phyloP scores from a whole-genome alignment of 2,113 vertebrate genomes.

The Entosphenus tridentatus region DNA sequence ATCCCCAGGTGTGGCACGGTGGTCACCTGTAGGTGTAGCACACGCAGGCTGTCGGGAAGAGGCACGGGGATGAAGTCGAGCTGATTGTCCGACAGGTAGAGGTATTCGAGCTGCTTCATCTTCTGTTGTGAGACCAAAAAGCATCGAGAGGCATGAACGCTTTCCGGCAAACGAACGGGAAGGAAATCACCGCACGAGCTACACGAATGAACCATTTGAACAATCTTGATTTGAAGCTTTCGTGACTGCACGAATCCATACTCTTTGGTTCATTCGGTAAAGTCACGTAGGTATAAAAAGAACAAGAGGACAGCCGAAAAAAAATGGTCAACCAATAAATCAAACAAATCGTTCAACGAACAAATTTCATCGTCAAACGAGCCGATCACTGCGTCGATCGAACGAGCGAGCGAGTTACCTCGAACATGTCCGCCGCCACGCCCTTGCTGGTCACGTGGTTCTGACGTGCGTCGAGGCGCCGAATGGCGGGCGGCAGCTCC shows the following conservation, averaged over 20 bases:
- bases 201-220: too few species aligned
- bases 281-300: not conserved
- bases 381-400: not conserved
- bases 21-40: conserved; percentile 69
- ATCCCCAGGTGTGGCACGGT: not conserved
- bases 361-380: not conserved
- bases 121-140: conserved; percentile 27
- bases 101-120: conserved; percentile 38
- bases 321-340: not conserved
- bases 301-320: not conserved
- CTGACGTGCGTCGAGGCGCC: conserved; percentile 49
- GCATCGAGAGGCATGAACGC: not conserved
- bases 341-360: not conserved
- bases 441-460: conserved; percentile 71
- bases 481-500: conserved; percentile 55
- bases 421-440: conserved; percentile 74
- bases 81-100: conserved; percentile 56
- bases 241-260: not conserved
- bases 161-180: too few species aligned
- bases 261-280: not conserved
- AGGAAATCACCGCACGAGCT: too few species aligned
- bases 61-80: conserved; percentile 54
- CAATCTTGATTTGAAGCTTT: not conserved
- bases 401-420: conserved; percentile 26
- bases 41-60: conserved; percentile 55